These are phyloP conservation scores for Ophioderma brevispina DNA, from an alignment of 35 echinoderm and acorn worm genomes.

Conservation along the genomic window DNA sequence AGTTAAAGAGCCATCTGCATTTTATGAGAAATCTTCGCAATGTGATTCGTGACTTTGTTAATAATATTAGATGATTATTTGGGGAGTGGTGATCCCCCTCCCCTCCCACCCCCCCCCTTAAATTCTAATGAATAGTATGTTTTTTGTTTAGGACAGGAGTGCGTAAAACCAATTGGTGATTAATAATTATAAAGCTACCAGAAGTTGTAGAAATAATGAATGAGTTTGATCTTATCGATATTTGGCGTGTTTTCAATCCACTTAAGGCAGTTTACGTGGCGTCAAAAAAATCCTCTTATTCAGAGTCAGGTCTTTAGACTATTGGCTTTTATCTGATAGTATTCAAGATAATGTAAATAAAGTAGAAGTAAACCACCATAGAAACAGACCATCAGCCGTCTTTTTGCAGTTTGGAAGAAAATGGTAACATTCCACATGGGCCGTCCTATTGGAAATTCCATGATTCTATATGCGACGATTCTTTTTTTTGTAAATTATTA, in stretches of 20 bases:
- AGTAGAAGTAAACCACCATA: background rate
- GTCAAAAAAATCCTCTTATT: background rate
- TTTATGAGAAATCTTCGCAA: too few relatives aligned
- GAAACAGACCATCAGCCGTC: background rate
- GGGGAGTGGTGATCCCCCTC: constrained; percentile 6
- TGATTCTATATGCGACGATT: too few relatives aligned
- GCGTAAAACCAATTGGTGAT: too few relatives aligned
- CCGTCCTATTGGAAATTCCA: background rate
- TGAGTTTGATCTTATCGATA: constrained; percentile 5
- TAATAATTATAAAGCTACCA: background rate
- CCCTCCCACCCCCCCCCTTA: too few relatives aligned
- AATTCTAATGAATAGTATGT: background rate
- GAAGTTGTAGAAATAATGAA: background rate
- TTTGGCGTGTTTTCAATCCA: constrained; percentile 21
- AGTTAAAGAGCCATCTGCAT: too few relatives aligned
- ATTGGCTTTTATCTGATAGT: background rate
- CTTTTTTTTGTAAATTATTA: too few relatives aligned
- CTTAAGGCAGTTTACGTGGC: background rate
- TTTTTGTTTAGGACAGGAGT: background rate
- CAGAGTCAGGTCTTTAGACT: constrained; percentile 1
- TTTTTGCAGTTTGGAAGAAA: background rate
- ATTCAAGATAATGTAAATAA: background rate
- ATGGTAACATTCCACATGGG: too few relatives aligned
- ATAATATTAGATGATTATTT: too few relatives aligned
- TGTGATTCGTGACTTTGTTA: too few relatives aligned